phyloP scores from a whole-genome alignment of 2,113 vertebrate genomes.

The Hipposideros armiger region DNA sequence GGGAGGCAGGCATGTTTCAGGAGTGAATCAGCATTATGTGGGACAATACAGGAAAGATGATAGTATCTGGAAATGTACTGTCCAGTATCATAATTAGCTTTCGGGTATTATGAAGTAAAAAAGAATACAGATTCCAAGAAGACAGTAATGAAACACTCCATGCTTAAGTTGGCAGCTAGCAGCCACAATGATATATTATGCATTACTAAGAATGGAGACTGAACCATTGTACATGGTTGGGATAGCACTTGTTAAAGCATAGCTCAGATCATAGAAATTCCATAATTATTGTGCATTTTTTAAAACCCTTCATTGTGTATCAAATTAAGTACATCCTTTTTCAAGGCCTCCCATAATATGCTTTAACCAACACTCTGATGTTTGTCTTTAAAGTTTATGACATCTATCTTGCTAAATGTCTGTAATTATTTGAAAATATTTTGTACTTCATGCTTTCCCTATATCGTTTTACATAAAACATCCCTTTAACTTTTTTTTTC shows the following conservation, averaged over 20 bases:
- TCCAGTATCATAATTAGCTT: neutral
- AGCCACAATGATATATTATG: neutral
- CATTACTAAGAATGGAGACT: neutral
- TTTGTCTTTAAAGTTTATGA: neutral
- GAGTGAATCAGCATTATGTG: neutral
- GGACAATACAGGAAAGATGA: neutral
- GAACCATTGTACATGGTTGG: neutral
- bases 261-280: neutral
- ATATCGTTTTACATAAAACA: neutral
- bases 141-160: neutral
- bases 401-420: neutral
- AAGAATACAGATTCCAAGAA: neutral
- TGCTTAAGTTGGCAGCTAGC: neutral
- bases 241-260: neutral
- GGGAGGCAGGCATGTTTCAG: neutral
- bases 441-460: neutral
- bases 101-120: neutral
- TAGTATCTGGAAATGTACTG: neutral
- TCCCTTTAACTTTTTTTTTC: neutral
- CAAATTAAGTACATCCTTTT: neutral
- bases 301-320: neutral
- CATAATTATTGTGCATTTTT: neutral
- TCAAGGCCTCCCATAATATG: neutral
- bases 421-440: neutral
- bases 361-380: neutral